Base-by-base conservation (phyloP, 2,113 vertebrate species). In the Speoplatyrhinus poulsoni region DNA sequence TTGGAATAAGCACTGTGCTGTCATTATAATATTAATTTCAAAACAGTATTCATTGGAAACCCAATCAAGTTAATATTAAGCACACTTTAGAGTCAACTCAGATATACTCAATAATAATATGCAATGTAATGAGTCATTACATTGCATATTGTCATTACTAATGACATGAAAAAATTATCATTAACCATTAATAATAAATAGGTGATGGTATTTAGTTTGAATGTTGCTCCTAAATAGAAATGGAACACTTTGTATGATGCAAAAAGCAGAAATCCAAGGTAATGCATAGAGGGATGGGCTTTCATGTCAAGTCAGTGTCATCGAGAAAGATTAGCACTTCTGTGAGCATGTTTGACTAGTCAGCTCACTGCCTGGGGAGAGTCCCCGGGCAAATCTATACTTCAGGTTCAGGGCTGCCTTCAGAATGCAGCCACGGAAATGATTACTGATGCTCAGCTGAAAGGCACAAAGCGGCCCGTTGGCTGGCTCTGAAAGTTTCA, bases 331-430 rank as follows among this genome's bases (percentile, higher is more conserved):
- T 92, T 91, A 93, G 89, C 81, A 82, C 84, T 88, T 90, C 94
- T 93, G 88, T 92, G 92, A 94, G 91, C 92, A 84, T 92, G 91
- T 90, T 92, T 91, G 90, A 90, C 76, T 92, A 83, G 89, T 91
- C 91, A 89, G 91, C 90, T 85, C 88, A 82, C 91, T 77, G 92
- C 94, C 95, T 86, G 82, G 90, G 94, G 95, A 95, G 83, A 87
- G 90, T 95, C 94, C 91, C 79, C 85, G 80, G 94, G 94, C 94
- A 82, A 94, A 91, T 93, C 91, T 92, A 88, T 92, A 89, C 86
- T 87, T 89, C 79, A 87, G 91, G 84, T 83, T 77, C 81, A 87
- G 82, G 65, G 87, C 80, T 72, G 82, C 84, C 91, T 93, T 87
- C 89, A 94, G 93, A 93, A 89, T 86, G 79, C 82, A 86, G 84